Evolutionary conservation across 1,140 invertebrate species (phyloP).

Genomic region (Anagrus nilaparvatae): DNA sequence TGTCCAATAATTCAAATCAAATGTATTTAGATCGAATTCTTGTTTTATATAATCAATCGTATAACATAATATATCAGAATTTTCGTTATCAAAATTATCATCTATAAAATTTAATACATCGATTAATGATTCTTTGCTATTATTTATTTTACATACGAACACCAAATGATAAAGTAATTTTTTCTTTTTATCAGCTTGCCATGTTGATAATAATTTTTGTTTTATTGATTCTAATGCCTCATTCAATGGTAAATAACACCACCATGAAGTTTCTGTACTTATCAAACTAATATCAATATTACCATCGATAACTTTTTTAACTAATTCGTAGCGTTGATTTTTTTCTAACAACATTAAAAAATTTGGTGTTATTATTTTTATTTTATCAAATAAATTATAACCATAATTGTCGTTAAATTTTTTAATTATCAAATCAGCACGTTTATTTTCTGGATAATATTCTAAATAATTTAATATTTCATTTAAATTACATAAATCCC

Average conservation of each 20-base stretch:
- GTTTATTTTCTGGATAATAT: constrained; percentile 22
- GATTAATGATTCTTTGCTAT: constrained; percentile 21
- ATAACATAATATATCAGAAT: constrained; percentile 2
- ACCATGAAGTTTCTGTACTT: constrained; percentile 18
- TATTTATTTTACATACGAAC: constrained; percentile 27
- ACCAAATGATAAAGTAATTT: constrained; percentile 22
- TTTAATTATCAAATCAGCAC: constrained; percentile 13
- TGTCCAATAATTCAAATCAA: constrained; percentile 14
- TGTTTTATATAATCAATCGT: constrained; percentile 13
- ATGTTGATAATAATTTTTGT: constrained; percentile 17
- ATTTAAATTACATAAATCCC: constrained; percentile 13
- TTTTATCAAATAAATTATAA: constrained; percentile 16
- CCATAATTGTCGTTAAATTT: constrained; percentile 23
- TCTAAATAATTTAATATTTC: constrained; percentile 16
- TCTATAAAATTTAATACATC: constrained; percentile 22
- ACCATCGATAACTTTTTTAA: constrained; percentile 20
- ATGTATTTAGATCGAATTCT: constrained; percentile 12
- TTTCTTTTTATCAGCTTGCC: constrained; percentile 3
- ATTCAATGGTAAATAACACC: constrained; percentile 22
- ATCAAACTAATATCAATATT: background rate
- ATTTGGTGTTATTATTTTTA: constrained; percentile 9
- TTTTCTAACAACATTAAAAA: constrained; percentile 21
- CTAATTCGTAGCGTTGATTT: constrained; percentile 24
- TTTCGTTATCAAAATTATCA: constrained; percentile 27
- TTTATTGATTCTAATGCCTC: constrained; percentile 25